These are phyloP conservation scores for Cyprinella venusta DNA, from an alignment of 2,797 vertebrate genomes.

Conservation along the genomic window DNA sequence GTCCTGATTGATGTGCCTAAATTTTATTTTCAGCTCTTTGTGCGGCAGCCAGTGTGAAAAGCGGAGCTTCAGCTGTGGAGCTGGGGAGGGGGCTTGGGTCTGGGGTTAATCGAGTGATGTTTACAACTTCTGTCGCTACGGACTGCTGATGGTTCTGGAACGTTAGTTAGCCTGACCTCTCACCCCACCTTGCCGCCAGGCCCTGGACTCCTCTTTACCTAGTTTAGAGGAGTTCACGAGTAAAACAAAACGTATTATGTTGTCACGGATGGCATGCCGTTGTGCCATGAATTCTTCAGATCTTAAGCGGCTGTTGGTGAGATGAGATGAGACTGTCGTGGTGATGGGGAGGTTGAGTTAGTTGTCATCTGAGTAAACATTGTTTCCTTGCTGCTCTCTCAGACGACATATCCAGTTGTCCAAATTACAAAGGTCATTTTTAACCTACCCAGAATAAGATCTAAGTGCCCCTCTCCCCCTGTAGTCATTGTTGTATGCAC, in stretches of 20 bases:
- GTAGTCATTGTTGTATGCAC: conserved; percentile 69
- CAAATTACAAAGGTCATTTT: conserved; percentile 78
- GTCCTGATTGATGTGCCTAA: conserved; percentile 80
- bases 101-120: conserved; percentile 72
- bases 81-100: conserved; percentile 6
- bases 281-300: conserved; percentile 74
- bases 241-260: conserved; percentile 72
- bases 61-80: conserved; percentile 49
- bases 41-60: conserved; percentile 72
- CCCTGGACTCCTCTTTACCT: conserved; percentile 34
- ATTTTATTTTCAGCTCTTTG: conserved; percentile 83
- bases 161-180: conserved; percentile 77
- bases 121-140: conserved; percentile 69
- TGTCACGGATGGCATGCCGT: conserved; percentile 81
- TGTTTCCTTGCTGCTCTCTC: conserved; percentile 68
- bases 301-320: conserved; percentile 46
- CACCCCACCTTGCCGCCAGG: conserved; percentile 64
- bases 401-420: conserved; percentile 69
- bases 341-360: conserved; percentile 63
- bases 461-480: conserved; percentile 59
- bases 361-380: conserved; percentile 71
- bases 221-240: conserved; percentile 27
- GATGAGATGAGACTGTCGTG: conserved; percentile 69
- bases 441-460: conserved; percentile 82
- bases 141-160: conserved; percentile 77